phyloP scores from a whole-genome alignment of 2,113 vertebrate species.

The Microcebus tavaratra region DNA sequence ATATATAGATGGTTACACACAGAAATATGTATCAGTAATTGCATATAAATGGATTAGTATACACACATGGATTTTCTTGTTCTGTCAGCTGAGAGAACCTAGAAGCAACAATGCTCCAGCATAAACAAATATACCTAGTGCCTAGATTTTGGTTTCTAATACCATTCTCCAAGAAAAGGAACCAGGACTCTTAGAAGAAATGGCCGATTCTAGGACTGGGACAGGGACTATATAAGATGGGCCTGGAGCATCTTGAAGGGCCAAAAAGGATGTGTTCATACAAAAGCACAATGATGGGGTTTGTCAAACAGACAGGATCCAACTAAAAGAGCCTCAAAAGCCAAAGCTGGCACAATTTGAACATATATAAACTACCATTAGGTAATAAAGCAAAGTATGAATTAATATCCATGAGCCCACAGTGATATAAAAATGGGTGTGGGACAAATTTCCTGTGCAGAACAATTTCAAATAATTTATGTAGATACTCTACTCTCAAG shows the following conservation, averaged over 20 bases:
- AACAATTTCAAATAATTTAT: neutral
- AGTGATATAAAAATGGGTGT: neutral
- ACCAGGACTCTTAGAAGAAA: neutral
- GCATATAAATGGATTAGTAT: neutral
- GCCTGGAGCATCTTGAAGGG: neutral
- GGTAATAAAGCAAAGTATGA: neutral
- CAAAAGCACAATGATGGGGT: neutral
- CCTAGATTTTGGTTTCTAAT: neutral
- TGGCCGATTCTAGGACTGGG: neutral
- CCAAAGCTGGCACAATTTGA: neutral
- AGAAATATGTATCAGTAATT: conserved; percentile 1
- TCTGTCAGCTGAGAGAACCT: neutral
- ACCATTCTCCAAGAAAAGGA: neutral
- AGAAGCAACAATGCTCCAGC: neutral
- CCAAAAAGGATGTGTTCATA: neutral
- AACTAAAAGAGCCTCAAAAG: neutral
- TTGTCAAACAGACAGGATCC: neutral
- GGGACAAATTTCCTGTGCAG: neutral
- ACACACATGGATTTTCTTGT: neutral
- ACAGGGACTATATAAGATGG: neutral
- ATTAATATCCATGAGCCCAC: neutral
- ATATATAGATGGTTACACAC: neutral
- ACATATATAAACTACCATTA: neutral
- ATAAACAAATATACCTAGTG: neutral
- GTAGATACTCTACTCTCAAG: neutral